Base-by-base conservation (phyloP, 2,797 vertebrate species). In the Macropus fuliginosus region DNA sequence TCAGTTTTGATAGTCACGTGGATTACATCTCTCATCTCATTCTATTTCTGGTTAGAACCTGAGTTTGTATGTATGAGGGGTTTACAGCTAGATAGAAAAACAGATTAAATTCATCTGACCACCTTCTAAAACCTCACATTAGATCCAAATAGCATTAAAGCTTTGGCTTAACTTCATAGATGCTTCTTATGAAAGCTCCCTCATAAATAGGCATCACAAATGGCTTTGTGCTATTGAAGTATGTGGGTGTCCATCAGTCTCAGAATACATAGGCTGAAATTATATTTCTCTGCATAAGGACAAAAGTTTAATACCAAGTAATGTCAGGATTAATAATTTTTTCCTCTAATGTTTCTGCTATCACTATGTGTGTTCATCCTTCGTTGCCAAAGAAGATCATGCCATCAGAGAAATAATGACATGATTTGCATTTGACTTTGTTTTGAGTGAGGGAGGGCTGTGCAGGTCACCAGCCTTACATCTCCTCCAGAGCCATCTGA, bases 51-150 rank as follows among this genome's bases (percentile, higher is more conserved):
- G 66, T 93, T 55, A 54, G 93, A 92, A 93, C 56, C 93, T 91
- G 91, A 91, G 50, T 92, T 74, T 14, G 34, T 14, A 62, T 40
- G 0, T 94, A 31, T n/a, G 57, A 81, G 93, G 90, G 6, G 18
- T 96, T 94, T 62, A 81, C 62, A 92, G 93, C 59, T 90, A 95
- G 92, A 95, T 59, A 91, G 55, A 90, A 89, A 90, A 94, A 95
- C 50, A 91, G 54, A 54, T 91, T 57, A 93, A 66, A 90, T 91
- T 94, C 89, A 96, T 93, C 92, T 95, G 91, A 94, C 56, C 93
- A 52, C 55, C 87, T 52, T 94, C 56, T 34, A 92, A 46, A 46
- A 50, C 57, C 55, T 55, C 91, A 14, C 18, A 89, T 55, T 55
- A 90, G 46, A 93, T 92, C 56, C 87, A 90, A 91, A 94, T 87